These are phyloP conservation scores for Lerema accius DNA, from an alignment of 1,140 invertebrate species.

Conservation along the genomic window DNA sequence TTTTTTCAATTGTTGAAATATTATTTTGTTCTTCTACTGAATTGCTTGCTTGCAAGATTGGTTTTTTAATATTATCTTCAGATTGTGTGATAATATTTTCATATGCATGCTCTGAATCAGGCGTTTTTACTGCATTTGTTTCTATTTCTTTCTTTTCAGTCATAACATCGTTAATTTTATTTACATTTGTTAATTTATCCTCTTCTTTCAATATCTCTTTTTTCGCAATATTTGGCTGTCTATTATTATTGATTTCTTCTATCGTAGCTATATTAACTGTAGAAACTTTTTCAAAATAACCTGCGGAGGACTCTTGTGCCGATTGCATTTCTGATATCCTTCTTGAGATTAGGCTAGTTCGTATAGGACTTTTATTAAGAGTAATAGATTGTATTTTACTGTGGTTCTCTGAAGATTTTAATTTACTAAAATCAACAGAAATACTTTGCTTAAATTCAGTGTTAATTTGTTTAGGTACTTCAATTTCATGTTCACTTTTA, in stretches of 20 bases:
- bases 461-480: slow-evolving; percentile 36
- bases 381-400: slow-evolving; percentile 7
- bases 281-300: background rate
- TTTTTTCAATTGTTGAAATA: background rate
- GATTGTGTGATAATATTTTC: too few species aligned
- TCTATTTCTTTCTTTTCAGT: too few species aligned
- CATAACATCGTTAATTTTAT: background rate
- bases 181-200: background rate
- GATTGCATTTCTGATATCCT: slow-evolving; percentile 13
- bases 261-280: background rate
- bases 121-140: too few species aligned
- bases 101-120: too few species aligned
- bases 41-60: too few species aligned
- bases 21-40: background rate
- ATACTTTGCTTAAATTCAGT: slow-evolving; percentile 36
- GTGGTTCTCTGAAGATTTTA: slow-evolving; percentile 1
- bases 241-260: slow-evolving; percentile 3
- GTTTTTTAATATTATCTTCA: too few species aligned
- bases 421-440: slow-evolving; percentile 29
- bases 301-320: background rate
- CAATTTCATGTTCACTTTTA: slow-evolving; percentile 55
- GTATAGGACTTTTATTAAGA: slow-evolving; percentile 9
- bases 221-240: background rate
- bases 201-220: slow-evolving; percentile 9
- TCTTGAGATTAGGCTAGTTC: background rate